Evolutionary conservation across 2,113 vertebrate genomes (phyloP).

Genomic region (Rhinoptilus africanus): DNA sequence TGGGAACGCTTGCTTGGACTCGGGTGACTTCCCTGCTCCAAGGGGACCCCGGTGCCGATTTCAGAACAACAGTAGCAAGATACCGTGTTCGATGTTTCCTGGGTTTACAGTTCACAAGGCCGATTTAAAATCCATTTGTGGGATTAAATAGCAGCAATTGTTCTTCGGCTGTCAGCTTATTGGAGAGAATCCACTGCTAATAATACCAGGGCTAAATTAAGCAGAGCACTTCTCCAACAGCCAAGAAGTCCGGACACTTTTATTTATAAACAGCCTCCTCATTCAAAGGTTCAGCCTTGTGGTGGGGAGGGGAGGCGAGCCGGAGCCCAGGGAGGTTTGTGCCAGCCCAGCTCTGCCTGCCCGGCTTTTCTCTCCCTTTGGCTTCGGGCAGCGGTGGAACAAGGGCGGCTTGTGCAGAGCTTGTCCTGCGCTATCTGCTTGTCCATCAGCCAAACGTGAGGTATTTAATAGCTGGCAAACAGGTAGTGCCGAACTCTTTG

Average conservation of each 20-base stretch:
- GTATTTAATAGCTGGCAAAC: constrained; percentile 56
- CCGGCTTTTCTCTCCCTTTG: neutral
- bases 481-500: constrained; percentile 20
- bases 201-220: constrained; percentile 24
- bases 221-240: neutral
- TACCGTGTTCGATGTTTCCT: neutral
- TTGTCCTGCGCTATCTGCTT: neutral
- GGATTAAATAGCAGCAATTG: constrained; percentile 25
- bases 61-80: neutral
- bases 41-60: neutral
- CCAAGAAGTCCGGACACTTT: neutral
- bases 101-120: neutral
- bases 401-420: constrained; percentile 21
- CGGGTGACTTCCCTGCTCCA: neutral
- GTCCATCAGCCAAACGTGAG: constrained; percentile 14
- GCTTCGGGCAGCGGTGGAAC: constrained; percentile 3
- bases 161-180: neutral
- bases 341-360: neutral
- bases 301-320: neutral
- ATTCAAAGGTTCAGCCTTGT: neutral
- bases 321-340: neutral
- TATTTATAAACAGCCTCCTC: neutral
- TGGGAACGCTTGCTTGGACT: neutral
- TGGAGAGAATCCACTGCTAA: neutral
- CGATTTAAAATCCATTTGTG: neutral